Conservation (phyloP, 2,888 invertebrate genomes). For the Dasysyrphus tricinctus region DNA sequence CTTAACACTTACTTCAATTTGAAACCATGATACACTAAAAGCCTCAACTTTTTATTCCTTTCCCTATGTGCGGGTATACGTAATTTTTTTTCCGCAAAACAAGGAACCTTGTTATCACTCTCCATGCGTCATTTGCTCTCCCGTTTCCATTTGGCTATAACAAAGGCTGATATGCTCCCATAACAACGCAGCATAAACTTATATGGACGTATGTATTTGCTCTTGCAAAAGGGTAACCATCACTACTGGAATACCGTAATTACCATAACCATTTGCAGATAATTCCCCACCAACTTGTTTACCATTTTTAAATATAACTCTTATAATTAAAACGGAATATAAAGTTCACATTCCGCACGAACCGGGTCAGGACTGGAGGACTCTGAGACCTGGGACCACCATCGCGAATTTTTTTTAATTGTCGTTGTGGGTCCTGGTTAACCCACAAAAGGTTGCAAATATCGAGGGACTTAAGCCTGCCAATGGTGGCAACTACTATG, state of each 20-base stretch:
- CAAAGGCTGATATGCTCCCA: background rate
- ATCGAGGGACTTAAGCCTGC: conserved; percentile 26
- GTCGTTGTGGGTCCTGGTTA: conserved; percentile 25
- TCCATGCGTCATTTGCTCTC: conserved; percentile 59
- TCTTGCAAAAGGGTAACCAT: conserved; percentile 45
- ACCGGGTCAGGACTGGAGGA: background rate
- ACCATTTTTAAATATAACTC: conserved; percentile 66
- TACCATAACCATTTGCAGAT: conserved; percentile 65
- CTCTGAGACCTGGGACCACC: background rate
- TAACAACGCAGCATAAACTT: conserved; percentile 32
- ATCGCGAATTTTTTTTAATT: conserved; percentile 66
- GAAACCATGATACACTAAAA: background rate
- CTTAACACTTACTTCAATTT: conserved; percentile 9
- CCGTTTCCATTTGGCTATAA: background rate
- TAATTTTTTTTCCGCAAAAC: conserved; percentile 14
- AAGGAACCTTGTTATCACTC: conserved; percentile 51
- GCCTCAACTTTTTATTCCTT: background rate
- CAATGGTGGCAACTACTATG: conserved; percentile 35
- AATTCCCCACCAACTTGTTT: conserved; percentile 67
- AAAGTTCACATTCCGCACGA: conserved; percentile 64
- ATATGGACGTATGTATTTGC: conserved; percentile 1
- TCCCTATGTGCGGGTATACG: background rate
- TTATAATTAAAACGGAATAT: conserved; percentile 71
- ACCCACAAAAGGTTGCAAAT: conserved; percentile 18
- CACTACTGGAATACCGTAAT: conserved; percentile 35